Evolutionary conservation across 2,888 invertebrate species (phyloP).

Genomic region (Fragum whitleyi): DNA sequence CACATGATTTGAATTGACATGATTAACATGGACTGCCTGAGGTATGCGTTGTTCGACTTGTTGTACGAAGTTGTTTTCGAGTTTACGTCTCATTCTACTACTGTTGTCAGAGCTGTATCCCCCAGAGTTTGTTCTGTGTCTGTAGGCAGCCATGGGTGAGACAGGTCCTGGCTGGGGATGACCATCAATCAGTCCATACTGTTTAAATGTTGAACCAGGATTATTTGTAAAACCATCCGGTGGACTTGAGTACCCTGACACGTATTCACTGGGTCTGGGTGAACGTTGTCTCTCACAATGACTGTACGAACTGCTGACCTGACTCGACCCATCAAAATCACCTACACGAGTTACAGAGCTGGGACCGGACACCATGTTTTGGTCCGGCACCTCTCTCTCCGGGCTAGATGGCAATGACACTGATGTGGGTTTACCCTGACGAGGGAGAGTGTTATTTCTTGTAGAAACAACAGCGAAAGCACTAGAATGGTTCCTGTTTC

Average conservation of each 20-base stretch:
- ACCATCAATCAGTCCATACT: constrained; percentile 71
- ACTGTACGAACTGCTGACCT: constrained; percentile 69
- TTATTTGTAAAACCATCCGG: constrained; percentile 44
- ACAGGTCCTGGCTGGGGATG: constrained; percentile 39
- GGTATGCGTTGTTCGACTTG: constrained; percentile 74
- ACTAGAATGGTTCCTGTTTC: constrained; percentile 72
- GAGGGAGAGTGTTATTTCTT: constrained; percentile 75
- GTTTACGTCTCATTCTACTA: constrained; percentile 66
- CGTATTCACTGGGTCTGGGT: constrained; percentile 53
- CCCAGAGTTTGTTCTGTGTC: constrained; percentile 64
- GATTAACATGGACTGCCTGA: constrained; percentile 52
- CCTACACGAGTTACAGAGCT: constrained; percentile 73
- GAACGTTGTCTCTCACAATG: constrained; percentile 58
- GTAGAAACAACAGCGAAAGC: constrained; percentile 79
- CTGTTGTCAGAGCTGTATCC: constrained; percentile 77
- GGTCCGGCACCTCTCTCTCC: constrained; percentile 56
- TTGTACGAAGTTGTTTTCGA: constrained; percentile 68
- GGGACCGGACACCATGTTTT: constrained; percentile 66
- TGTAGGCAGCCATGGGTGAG: constrained; percentile 34
- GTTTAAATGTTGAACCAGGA: constrained; percentile 65
- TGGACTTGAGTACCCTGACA: constrained; percentile 61
- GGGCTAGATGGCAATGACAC: constrained; percentile 50
- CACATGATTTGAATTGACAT: constrained; percentile 46
- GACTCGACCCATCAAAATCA: constrained; percentile 80
- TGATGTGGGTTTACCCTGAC: constrained; percentile 66